Conservation (phyloP, 2,113 vertebrate genomes). For the Collichthys lucidus region DNA sequence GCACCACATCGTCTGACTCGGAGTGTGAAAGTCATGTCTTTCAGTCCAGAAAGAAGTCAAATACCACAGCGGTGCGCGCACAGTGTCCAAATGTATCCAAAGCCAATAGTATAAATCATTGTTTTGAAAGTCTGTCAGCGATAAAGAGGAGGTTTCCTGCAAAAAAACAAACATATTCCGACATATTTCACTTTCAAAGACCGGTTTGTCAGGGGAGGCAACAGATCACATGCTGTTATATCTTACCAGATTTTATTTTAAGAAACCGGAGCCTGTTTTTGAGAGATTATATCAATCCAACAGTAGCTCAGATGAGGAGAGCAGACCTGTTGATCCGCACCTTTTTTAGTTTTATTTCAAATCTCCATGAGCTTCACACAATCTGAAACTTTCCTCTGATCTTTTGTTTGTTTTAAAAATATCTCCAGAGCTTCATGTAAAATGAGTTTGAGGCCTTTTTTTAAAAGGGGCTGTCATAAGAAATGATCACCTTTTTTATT, state of each 20-base stretch:
- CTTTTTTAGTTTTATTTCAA: background rate
- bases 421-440: background rate
- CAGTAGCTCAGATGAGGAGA: background rate
- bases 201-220: background rate
- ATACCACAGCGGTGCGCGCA: too few relatives aligned
- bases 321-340: background rate
- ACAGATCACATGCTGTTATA: background rate
- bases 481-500: background rate
- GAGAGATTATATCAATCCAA: slow-evolving; percentile 5
- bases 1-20: too few relatives aligned
- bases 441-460: background rate
- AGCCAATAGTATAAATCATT: background rate
- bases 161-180: background rate
- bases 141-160: background rate
- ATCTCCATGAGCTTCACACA: background rate
- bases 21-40: too few relatives aligned
- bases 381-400: background rate
- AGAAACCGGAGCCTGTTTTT: background rate
- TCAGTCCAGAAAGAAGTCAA: too few relatives aligned
- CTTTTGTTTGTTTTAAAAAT: background rate
- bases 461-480: background rate
- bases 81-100: too few relatives aligned
- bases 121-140: background rate
- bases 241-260: background rate
- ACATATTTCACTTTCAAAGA: background rate